phyloP scores from a whole-genome alignment of 23 tunicate genomes.

The Aplidium turbinatum region DNA sequence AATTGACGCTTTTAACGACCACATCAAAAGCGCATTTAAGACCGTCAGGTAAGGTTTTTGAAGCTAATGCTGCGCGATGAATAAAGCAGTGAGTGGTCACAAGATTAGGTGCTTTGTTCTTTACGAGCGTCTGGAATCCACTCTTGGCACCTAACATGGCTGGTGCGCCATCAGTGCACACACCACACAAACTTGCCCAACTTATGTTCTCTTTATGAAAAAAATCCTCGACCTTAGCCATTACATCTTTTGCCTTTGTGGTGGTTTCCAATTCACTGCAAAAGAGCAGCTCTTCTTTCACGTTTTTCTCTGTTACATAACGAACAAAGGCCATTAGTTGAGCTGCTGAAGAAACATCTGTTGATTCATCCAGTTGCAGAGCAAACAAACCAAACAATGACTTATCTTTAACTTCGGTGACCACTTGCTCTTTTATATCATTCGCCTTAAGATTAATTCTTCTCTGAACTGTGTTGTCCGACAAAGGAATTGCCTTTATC shows the following conservation, averaged over 20 bases:
- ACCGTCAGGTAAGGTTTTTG: not conserved
- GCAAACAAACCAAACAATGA: conserved; percentile 29
- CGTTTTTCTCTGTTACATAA: conserved; percentile 22
- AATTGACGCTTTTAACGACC: not conserved
- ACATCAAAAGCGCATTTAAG: too few species aligned
- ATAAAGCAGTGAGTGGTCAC: conserved; percentile 8
- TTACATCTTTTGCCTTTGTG: conserved; percentile 33
- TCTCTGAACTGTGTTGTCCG: conserved; percentile 27
- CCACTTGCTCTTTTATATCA: not conserved
- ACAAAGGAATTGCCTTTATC: conserved; percentile 34
- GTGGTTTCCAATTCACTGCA: conserved; percentile 27
- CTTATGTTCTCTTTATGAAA: conserved; percentile 28
- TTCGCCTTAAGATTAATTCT: conserved; percentile 27
- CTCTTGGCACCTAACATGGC: conserved; percentile 29
- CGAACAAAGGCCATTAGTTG: conserved; percentile 28
- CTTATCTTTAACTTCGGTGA: conserved; percentile 5
- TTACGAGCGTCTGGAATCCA: conserved; percentile 32
- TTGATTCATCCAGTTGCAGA: conserved; percentile 26
- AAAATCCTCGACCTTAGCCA: conserved; percentile 31
- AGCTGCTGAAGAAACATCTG: conserved; percentile 34
- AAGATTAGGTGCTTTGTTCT: conserved; percentile 19
- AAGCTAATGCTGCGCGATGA: not conserved
- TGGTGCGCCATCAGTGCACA: conserved; percentile 38
- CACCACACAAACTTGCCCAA: conserved; percentile 25
- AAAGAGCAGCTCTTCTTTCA: conserved; percentile 34